These are phyloP conservation scores for Epirrita christyi DNA, from an alignment of 2,888 invertebrate genomes.

Conservation along the genomic window DNA sequence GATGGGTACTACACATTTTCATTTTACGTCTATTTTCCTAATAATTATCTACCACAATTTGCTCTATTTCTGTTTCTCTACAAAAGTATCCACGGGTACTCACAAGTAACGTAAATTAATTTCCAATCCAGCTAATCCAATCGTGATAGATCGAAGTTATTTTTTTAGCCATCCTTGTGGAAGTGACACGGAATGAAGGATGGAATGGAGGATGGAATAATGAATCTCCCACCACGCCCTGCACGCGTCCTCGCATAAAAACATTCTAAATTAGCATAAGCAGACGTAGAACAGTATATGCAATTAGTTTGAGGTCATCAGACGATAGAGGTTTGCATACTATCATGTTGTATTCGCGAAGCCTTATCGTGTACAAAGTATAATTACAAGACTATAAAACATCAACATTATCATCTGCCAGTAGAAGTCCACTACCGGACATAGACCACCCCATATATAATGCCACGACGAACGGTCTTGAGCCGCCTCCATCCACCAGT, in stretches of 20 bases:
- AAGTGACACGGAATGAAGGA: slow-evolving; percentile 72
- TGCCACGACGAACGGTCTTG: too few relatives aligned
- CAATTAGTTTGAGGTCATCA: slow-evolving; percentile 21
- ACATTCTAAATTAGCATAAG: slow-evolving; percentile 65
- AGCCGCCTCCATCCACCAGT: too few relatives aligned
- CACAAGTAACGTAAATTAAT: slow-evolving; percentile 27
- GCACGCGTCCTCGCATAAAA: slow-evolving; percentile 69
- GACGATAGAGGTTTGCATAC: slow-evolving; percentile 1
- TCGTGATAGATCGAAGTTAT: slow-evolving; percentile 42
- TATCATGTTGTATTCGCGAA: background rate
- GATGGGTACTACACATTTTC: slow-evolving; percentile 28
- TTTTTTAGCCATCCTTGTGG: slow-evolving; percentile 53
- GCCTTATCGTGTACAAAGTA: background rate
- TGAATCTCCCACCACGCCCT: slow-evolving; percentile 62
- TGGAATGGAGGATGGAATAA: slow-evolving; percentile 68
- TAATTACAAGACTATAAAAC: too few relatives aligned
- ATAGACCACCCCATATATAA: too few relatives aligned
- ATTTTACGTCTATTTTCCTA: slow-evolving; percentile 48
- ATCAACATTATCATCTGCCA: too few relatives aligned
- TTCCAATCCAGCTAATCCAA: slow-evolving; percentile 49
- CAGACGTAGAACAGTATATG: slow-evolving; percentile 46
- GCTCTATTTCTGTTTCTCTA: slow-evolving; percentile 14
- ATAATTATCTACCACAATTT: slow-evolving; percentile 13
- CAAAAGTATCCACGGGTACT: slow-evolving; percentile 7
- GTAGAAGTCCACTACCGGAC: too few relatives aligned